Base-by-base conservation (phyloP, 2,113 vertebrate species). In the Cynocephalus volans region DNA sequence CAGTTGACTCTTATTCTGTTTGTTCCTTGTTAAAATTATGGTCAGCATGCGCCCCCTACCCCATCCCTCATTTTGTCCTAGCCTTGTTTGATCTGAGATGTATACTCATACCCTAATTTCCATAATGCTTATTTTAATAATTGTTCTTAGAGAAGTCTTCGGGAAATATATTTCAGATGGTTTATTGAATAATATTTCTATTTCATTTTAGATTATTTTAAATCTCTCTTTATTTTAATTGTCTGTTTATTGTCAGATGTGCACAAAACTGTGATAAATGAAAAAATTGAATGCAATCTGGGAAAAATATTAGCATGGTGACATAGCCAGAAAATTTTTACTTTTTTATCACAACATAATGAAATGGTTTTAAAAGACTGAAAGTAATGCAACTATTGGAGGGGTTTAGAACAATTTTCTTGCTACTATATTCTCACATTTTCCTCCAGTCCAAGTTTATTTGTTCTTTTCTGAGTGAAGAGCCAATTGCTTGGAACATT, bases 381-480 rank as follows among this genome's bases (percentile, higher is more conserved):
- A 88, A 21, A 75, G 5, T 58, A 90, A 84, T 21, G 45, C 9
- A 87, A 8, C 41, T 28, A 6, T 76, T 87, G 89, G 95, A 77
- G 52, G 65, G 31, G 89, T 84, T 7, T 58, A 28, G 96, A 19
- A 90, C 80, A 19, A 31, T 70, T 77, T 77, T 70, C 24, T 75
- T 77, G 90, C 86, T 83, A 77, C 52, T 90, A 0, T 88, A 56
- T 95, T 96, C 98, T 98, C 88, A 73, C 87, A 54, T 94, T 84
- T 82, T 95, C 80, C 92, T 96, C 92, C 77, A 11, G 62, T n/a
- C 62, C 82, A 83, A 73, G 89, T 96, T 90, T 84, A 72, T 98
- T 97, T 98, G 95, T 95, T 89, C 58, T 26, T 84, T 93, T 73
- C 70, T 93, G 96, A 97, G 96, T 86, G 1, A 28, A 33, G 64